A percentile compares a stretch with the other conserved stretches of the same genome.
These are phyloP conservation scores for Melozone crissalis DNA, from an alignment of 2,113 vertebrate species.

Conservation along the genomic window DNA sequence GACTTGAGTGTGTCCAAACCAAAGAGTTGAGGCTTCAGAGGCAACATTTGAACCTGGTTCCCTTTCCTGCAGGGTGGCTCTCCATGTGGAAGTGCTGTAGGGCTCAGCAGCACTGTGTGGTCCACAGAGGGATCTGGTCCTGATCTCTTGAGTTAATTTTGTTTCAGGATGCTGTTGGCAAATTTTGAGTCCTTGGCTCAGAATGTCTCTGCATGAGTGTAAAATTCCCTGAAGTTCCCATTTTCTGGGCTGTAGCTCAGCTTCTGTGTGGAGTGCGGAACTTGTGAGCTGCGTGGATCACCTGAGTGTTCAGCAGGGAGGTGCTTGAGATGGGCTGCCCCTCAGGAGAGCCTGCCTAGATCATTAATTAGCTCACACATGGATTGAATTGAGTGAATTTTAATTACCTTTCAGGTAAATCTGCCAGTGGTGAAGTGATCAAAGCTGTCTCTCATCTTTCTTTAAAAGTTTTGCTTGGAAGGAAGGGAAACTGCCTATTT, in stretches of 20 bases:
- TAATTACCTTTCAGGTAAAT: conserved; percentile 52
- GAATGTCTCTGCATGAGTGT: accelerated
- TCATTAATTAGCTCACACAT: conserved; percentile 42
- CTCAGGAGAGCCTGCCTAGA: not conserved
- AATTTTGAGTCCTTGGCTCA: not conserved
- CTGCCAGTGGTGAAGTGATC: not conserved
- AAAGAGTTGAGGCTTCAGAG: not conserved
- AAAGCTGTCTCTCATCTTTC: not conserved
- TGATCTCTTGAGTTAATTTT: not conserved
- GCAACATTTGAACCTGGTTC: accelerated
- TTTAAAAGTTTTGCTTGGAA: not conserved
- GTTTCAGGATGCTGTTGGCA: not conserved
- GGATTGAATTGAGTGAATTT: conserved; percentile 11
- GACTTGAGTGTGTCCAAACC: not conserved
- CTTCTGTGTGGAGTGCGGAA: not conserved
- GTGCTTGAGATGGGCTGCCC: not conserved
- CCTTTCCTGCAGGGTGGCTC: not conserved
- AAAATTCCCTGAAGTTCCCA: not conserved
- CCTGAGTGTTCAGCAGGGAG: not conserved
- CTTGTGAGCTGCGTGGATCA: not conserved
- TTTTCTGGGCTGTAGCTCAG: not conserved
- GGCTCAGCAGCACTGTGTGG: not conserved
- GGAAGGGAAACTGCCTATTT: not conserved
- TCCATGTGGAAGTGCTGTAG: not conserved
- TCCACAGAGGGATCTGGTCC: not conserved